phyloP scores from a whole-genome alignment of 2,888 invertebrate species.

The Coelinius sp. region DNA sequence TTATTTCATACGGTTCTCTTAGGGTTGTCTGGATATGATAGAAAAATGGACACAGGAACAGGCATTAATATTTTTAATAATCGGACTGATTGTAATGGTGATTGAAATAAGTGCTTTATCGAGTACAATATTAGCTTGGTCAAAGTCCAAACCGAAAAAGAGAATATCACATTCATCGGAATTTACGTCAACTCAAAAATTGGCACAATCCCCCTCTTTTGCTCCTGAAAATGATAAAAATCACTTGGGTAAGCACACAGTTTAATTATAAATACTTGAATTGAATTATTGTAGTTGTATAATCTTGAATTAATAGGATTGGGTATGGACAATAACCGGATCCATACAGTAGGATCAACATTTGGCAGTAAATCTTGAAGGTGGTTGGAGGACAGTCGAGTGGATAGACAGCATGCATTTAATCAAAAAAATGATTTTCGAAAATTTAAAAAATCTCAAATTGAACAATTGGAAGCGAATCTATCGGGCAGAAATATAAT shows the following conservation, averaged over 20 bases:
- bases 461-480: conserved; percentile 35
- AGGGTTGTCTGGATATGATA: conserved; percentile 80
- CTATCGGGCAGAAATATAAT: conserved; percentile 55
- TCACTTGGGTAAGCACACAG: conserved; percentile 55
- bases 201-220: conserved; percentile 56
- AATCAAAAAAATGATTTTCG: conserved; percentile 22
- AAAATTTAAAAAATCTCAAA: conserved; percentile 24
- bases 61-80: conserved; percentile 78
- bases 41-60: conserved; percentile 86
- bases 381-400: conserved; percentile 68
- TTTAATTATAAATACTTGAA: too few relatives aligned
- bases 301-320: conserved; percentile 49
- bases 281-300: too few relatives aligned
- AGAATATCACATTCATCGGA: conserved; percentile 66
- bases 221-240: conserved; percentile 61
- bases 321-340: conserved; percentile 62
- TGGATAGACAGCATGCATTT: conserved; percentile 46
- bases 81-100: conserved; percentile 78
- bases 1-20: too few relatives aligned
- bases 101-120: conserved; percentile 82
- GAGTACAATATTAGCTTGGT: conserved; percentile 81
- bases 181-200: conserved; percentile 66
- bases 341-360: conserved; percentile 63
- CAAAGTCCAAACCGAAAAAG: conserved; percentile 75
- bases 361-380: conserved; percentile 68